Evolutionary conservation across 2,797 vertebrate genomes (phyloP).

Genomic region (Syndactyla subalaris): DNA sequence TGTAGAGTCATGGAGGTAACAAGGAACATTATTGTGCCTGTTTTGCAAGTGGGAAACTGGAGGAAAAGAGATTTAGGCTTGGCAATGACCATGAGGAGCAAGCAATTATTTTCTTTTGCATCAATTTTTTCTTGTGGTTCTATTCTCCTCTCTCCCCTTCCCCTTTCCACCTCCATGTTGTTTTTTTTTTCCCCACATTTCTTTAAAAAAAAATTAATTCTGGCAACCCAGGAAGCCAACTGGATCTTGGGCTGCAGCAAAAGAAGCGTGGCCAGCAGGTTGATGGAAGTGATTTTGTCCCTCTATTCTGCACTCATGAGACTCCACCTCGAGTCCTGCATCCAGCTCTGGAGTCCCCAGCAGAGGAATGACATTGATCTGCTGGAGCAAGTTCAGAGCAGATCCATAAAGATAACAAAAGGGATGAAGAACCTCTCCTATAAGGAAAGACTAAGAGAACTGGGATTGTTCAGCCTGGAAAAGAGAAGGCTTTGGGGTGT

Average conservation of each 20-base stretch:
- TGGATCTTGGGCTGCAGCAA: neutral
- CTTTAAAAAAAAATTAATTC: neutral
- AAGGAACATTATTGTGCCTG: neutral
- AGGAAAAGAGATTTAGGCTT: neutral
- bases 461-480: neutral
- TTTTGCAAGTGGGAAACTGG: neutral
- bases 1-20: rapidly evolving
- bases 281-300: neutral
- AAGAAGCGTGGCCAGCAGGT: neutral
- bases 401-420: neutral
- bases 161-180: rapidly evolving
- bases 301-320: neutral
- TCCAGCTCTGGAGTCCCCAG: neutral
- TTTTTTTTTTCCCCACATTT: rapidly evolving
- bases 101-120: neutral
- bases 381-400: neutral
- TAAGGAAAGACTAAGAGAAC: neutral
- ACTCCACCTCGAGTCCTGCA: neutral
- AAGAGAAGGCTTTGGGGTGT: neutral
- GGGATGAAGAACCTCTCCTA: neutral
- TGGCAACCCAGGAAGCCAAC: neutral
- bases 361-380: neutral
- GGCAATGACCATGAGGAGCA: rapidly evolving
- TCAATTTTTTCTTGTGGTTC: neutral
- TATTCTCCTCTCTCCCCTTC: neutral